Base-by-base conservation (phyloP, 2,113 vertebrate genomes). In the Butorides virescens region DNA sequence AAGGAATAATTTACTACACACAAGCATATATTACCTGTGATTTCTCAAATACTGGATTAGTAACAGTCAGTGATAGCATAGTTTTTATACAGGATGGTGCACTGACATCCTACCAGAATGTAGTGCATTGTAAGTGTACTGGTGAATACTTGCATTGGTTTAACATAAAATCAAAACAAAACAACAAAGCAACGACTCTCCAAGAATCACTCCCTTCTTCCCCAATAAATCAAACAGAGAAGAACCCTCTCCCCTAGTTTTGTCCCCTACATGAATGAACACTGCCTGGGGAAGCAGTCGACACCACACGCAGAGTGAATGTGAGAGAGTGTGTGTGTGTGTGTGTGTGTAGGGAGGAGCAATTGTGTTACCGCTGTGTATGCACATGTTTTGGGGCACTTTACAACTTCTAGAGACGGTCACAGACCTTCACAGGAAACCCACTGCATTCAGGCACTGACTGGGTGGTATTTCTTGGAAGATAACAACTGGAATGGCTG, bases 41-140 rank as follows among this genome's bases (percentile, higher is more conserved):
- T 47, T 94, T 72, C 71, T 72, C 27, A 76, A 80, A 74, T n/a
- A 46, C 32, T n/a, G 23, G 17, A 53, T 42, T 80, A 65, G 61
- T 70, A 90, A 61, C 4, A 50, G 36, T 17, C 47, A 30, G 9
- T 10, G 30, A 22, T 15, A 59, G 12, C 11, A 49, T 6, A 47
- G 8, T 42, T 70, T 70, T 29, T 25, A 70, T 36, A 59, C 8
- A 53, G 22, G 13, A 59, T 78, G 20, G 23, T 4, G 4, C 15
- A 21, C 4, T 10, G 76, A 36, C 7, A 26, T 61, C 32, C n/a
- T 30, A 44, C 32, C 25, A 68, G 61, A 78, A 56, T 9, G 36
- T 7, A 46, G 12, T 5, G 50, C 37, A 26, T 9, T 52, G 0
- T 7, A 46, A 37, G 3, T 12, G 15, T 27, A 61, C 13, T 63